These are phyloP conservation scores for Etheostoma nigrum DNA, from an alignment of 2,797 vertebrate species.

Conservation along the genomic window DNA sequence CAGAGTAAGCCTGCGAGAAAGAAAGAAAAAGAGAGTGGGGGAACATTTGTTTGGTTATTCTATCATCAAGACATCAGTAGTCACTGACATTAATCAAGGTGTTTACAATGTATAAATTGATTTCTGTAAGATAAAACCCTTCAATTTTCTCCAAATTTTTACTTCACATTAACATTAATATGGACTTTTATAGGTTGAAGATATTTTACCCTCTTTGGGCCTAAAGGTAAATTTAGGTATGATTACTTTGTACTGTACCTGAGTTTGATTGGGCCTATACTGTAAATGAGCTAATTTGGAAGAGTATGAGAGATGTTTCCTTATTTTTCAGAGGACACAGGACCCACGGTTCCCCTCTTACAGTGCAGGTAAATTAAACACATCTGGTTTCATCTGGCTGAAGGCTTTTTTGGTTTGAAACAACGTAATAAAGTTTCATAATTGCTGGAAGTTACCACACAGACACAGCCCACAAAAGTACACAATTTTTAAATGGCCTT, in stretches of 20 bases:
- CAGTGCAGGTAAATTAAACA: neutral
- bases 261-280: too few species aligned
- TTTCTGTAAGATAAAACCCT: neutral
- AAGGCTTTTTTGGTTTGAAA: neutral
- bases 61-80: neutral
- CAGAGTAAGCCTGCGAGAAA: conserved; percentile 92
- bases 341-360: too few species aligned
- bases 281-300: too few species aligned
- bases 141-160: neutral
- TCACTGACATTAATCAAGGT: conserved; percentile 8
- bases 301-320: neutral
- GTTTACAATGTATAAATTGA: neutral
- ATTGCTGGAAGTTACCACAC: too few species aligned
- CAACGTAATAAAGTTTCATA: too few species aligned
- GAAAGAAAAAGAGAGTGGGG: conserved; percentile 3
- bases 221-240: too few species aligned
- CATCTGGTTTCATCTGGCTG: neutral
- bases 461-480: neutral
- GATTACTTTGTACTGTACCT: too few species aligned
- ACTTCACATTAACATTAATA: neutral
- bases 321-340: neutral
- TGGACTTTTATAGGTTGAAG: too few species aligned
- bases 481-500: too few species aligned
- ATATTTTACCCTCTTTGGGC: too few species aligned
- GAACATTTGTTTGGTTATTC: neutral